Conservation (phyloP, 2,888 invertebrate genomes). For the Cepaea hortensis region DNA sequence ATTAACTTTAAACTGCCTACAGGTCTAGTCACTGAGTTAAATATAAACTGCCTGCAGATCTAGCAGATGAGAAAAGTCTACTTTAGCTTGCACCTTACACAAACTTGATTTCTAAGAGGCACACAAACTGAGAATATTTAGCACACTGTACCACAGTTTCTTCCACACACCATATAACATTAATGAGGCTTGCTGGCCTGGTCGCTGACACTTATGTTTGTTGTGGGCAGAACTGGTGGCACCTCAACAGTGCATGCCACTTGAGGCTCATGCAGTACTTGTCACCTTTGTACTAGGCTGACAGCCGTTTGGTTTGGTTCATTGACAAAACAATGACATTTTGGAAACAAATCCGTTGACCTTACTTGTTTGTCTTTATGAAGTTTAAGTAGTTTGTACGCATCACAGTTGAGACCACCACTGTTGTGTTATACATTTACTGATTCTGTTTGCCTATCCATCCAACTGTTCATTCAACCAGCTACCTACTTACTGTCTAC, state of each 20-base stretch:
- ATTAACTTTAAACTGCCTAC: no score
- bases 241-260: background rate
- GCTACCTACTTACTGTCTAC: no score
- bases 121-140: background rate
- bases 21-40: no score
- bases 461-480: no score
- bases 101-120: background rate
- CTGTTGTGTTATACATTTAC: no score
- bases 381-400: no score
- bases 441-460: no score
- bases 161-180: background rate
- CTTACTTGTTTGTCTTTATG: no score
- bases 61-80: no score
- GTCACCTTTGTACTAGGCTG: background rate
- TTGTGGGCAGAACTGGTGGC: background rate
- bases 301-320: background rate
- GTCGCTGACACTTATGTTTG: background rate
- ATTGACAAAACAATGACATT: background rate
- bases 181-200: background rate
- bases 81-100: no score
- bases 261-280: conserved; percentile 8
- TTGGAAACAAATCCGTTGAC: background rate
- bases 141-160: background rate
- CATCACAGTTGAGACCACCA: no score
- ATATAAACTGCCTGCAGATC: no score